phyloP scores from a whole-genome alignment of 2,113 vertebrate species.

The Anhinga rufa region DNA sequence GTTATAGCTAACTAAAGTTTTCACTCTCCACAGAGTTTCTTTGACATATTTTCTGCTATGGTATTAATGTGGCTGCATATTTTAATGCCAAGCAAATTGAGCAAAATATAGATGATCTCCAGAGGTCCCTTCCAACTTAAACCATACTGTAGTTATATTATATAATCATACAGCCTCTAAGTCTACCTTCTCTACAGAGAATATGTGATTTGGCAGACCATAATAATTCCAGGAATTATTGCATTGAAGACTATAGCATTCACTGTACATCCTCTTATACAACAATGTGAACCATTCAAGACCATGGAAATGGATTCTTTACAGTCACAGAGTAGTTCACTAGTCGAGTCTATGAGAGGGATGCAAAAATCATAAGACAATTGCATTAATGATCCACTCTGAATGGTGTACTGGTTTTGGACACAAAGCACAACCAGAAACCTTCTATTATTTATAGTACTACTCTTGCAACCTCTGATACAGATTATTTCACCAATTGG shows the following conservation, averaged over 20 bases:
- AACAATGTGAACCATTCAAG: not conserved
- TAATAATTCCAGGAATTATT: not conserved
- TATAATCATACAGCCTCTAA: not conserved
- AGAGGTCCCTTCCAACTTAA: not conserved
- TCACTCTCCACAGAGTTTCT: not conserved
- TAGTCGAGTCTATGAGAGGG: not conserved
- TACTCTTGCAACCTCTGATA: not conserved
- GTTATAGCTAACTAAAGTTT: not conserved
- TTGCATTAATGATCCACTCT: not conserved
- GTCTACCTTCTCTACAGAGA: not conserved
- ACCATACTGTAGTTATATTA: not conserved
- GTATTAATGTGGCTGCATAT: not conserved
- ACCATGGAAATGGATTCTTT: not conserved
- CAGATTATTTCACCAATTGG: not conserved
- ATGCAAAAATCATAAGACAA: not conserved
- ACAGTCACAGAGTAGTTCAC: not conserved
- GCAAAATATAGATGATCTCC: not conserved
- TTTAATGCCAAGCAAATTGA: not conserved
- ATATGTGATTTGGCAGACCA: not conserved
- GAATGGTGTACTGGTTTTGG: not conserved
- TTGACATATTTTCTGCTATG: not conserved
- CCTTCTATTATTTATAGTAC: too few relatives aligned
- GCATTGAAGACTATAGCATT: not conserved
- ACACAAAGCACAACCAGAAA: too few relatives aligned
- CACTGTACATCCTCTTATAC: not conserved